These are phyloP conservation scores for Phenacoccus solenopsis DNA, from an alignment of 1,140 invertebrate species.

Conservation along the genomic window DNA sequence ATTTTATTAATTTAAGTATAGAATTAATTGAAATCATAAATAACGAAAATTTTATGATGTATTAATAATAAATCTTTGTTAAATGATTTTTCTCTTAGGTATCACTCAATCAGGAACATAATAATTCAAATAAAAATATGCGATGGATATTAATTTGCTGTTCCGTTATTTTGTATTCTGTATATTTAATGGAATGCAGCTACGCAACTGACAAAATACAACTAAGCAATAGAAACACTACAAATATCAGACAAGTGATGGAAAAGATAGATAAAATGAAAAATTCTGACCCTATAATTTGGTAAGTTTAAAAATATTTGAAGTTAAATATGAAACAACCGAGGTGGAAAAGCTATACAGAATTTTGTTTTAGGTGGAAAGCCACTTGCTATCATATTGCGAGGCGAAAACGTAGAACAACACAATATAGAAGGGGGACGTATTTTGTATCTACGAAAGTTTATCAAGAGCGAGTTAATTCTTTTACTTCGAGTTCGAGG, in stretches of 20 bases:
- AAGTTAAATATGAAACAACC: too few relatives aligned
- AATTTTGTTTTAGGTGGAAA: slow-evolving; percentile 53
- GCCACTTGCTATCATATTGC: slow-evolving; percentile 78
- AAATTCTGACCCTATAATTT: not conserved
- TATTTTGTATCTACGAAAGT: slow-evolving; percentile 69
- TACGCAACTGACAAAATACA: not conserved
- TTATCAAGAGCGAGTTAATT: slow-evolving; percentile 74
- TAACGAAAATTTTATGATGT: too few relatives aligned
- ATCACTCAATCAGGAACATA: not conserved
- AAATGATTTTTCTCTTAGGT: not conserved
- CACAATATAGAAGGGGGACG: slow-evolving; percentile 67
- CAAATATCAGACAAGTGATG: not conserved
- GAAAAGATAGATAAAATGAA: slow-evolving; percentile 6
- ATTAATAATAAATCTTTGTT: too few relatives aligned
- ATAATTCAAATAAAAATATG: not conserved
- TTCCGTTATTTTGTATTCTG: not conserved
- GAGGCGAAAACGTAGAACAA: slow-evolving; percentile 57
- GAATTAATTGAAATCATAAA: too few relatives aligned
- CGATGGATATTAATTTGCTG: not conserved
- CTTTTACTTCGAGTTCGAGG: slow-evolving; percentile 59
- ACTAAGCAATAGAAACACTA: not conserved
- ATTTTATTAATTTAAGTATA: too few relatives aligned
- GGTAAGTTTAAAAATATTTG: too few relatives aligned
- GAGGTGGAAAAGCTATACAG: not conserved
- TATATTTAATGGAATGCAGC: slow-evolving; percentile 7